Evolutionary conservation across 2,113 vertebrate genomes (phyloP).

Genomic region (Charina bottae): DNA sequence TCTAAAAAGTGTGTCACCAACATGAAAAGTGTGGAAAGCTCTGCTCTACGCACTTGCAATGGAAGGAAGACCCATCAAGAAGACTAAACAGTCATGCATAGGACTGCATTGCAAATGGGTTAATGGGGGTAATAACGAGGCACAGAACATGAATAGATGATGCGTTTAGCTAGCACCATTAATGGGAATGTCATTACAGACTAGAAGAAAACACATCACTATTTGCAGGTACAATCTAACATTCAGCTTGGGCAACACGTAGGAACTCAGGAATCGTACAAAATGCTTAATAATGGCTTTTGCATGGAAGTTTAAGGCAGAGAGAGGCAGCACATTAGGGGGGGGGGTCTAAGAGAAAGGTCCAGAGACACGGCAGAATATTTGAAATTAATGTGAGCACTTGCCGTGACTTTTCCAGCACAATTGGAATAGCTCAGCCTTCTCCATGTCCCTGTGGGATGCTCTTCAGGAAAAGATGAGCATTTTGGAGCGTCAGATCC

Average conservation of each 20-base stretch:
- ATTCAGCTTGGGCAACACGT: neutral
- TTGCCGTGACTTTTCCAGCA: conserved; percentile 44
- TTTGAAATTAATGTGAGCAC: neutral
- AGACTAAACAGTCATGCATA: neutral
- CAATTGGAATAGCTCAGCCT: conserved; percentile 78
- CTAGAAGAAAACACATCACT: neutral
- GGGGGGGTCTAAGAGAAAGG: neutral
- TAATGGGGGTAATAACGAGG: neutral
- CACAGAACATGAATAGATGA: neutral
- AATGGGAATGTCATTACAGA: neutral
- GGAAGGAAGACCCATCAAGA: neutral
- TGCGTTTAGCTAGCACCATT: neutral
- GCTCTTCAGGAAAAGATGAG: conserved; percentile 82
- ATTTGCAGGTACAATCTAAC: neutral
- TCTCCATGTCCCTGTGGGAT: conserved; percentile 79
- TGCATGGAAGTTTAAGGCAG: neutral
- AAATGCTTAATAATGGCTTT: neutral
- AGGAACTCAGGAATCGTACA: neutral
- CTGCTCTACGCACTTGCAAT: neutral
- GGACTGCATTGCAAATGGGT: neutral
- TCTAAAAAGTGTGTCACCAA: no score
- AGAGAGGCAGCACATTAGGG: neutral
- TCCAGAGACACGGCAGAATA: neutral
- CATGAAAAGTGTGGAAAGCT: no score
- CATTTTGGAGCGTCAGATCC: conserved; percentile 79